These are phyloP conservation scores for Polypterus senegalus DNA, from an alignment of 2,113 vertebrate genomes.

Conservation along the genomic window DNA sequence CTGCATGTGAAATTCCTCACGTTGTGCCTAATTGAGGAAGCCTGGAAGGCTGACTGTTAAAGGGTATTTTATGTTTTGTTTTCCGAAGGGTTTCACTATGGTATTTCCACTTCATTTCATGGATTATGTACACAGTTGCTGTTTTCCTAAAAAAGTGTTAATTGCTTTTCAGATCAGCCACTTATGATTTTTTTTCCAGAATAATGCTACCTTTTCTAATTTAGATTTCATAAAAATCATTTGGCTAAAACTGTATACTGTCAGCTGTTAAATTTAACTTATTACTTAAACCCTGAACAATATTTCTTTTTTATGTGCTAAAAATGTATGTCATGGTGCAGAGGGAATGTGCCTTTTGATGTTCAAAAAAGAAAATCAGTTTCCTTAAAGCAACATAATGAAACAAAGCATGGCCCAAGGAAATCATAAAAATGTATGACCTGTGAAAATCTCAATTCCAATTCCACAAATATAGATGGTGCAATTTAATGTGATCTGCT, in stretches of 20 bases:
- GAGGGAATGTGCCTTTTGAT: slow-evolving; percentile 4
- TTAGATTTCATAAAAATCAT: too few species aligned
- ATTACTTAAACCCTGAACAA: too few species aligned
- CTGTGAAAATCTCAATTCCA: slow-evolving; percentile 9
- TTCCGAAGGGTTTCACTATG: slow-evolving; percentile 27
- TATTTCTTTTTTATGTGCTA: too few species aligned
- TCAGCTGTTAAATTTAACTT: too few species aligned
- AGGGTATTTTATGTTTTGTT: slow-evolving; percentile 25
- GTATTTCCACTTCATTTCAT: slow-evolving; percentile 59
- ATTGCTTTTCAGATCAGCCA: slow-evolving; percentile 26
- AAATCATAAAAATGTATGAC: slow-evolving; percentile 29
- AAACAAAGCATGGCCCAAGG: slow-evolving; percentile 25
- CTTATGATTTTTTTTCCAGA: too few species aligned
- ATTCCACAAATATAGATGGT: too few species aligned
- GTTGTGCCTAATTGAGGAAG: too few species aligned
- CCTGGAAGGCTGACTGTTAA: slow-evolving; percentile 37
- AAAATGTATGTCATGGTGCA: too few species aligned
- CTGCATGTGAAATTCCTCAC: too few species aligned
- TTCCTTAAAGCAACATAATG: slow-evolving; percentile 12
- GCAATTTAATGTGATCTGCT: too few species aligned
- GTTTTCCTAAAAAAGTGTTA: slow-evolving; percentile 54
- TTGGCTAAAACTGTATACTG: too few species aligned
- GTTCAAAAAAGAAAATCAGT: background rate
- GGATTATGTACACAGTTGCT: slow-evolving; percentile 31
- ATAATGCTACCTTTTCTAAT: too few species aligned